phyloP scores from a whole-genome alignment of 2,888 invertebrate genomes.

The Platerodrilus igneus region DNA sequence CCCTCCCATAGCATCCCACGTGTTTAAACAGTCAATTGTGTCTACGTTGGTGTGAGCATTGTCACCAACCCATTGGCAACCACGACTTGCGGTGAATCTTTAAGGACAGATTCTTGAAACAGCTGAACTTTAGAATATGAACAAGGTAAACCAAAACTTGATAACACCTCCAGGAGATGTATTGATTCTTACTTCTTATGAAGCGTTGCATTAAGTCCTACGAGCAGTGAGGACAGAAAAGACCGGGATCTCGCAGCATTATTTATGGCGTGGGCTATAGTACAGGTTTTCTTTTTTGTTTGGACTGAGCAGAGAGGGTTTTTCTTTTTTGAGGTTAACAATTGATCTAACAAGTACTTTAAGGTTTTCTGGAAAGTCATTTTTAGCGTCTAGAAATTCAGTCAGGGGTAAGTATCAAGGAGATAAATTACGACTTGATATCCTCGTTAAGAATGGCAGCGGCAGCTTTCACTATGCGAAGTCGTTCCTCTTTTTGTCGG shows the following conservation, averaged over 20 bases:
- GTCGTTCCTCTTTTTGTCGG: too few species aligned
- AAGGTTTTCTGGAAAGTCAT: neutral
- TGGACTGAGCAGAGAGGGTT: too few species aligned
- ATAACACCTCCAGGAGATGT: too few species aligned
- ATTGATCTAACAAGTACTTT: too few species aligned
- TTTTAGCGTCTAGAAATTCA: neutral
- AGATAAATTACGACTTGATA: neutral
- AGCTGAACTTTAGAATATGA: slow-evolving; percentile 5
- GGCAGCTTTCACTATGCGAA: too few species aligned
- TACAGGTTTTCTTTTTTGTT: neutral
- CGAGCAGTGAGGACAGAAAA: slow-evolving; percentile 7
- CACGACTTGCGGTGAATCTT: slow-evolving; percentile 1
- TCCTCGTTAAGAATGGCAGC: neutral
- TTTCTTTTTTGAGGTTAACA: too few species aligned
- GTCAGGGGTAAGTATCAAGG: slow-evolving; percentile 1
- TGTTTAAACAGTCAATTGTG: slow-evolving; percentile 1
- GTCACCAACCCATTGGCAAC: too few species aligned
- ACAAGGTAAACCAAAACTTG: too few species aligned
- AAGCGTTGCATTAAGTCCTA: too few species aligned
- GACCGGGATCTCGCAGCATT: slow-evolving; percentile 3
- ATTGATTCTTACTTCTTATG: slow-evolving; percentile 7
- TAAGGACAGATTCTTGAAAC: slow-evolving; percentile 4
- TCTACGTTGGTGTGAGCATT: too few species aligned
- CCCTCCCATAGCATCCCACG: slow-evolving; percentile 1
- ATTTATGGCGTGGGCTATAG: neutral